Evolutionary conservation across 1,140 invertebrate genomes (phyloP).

Genomic region (Venustaconcha ellipsiformis): DNA sequence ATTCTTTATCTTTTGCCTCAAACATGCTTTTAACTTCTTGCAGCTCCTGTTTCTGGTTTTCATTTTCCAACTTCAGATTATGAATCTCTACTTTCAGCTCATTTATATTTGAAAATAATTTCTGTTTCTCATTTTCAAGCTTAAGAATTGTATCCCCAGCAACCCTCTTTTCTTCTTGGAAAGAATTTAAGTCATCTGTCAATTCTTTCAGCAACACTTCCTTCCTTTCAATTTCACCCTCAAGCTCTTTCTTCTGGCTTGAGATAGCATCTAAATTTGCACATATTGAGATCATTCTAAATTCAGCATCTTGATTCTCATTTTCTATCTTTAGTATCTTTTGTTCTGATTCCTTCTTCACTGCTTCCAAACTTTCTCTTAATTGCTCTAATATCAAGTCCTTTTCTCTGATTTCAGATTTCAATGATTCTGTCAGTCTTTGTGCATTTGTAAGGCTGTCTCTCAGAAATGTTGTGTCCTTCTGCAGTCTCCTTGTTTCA

Average conservation of each 20-base stretch:
- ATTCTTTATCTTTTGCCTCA: too few relatives aligned
- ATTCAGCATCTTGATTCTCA: constrained; percentile 5
- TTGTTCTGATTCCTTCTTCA: constrained; percentile 27
- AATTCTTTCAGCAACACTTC: constrained; percentile 11
- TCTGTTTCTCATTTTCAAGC: constrained; percentile 1
- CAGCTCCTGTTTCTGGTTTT: too few relatives aligned
- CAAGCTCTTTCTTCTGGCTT: constrained; percentile 10
- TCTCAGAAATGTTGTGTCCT: constrained; percentile 27
- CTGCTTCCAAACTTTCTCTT: constrained; percentile 14
- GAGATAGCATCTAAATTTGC: constrained; percentile 7
- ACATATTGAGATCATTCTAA: background rate
- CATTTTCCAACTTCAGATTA: too few relatives aligned
- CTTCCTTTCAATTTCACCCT: constrained; percentile 2
- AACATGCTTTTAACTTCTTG: too few relatives aligned
- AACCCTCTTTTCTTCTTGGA: background rate
- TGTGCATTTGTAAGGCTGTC: constrained; percentile 30
- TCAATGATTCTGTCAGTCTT: constrained; percentile 22
- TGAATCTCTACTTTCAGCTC: too few relatives aligned
- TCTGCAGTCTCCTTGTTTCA: constrained; percentile 12
- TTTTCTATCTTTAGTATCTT: background rate
- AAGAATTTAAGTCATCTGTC: background rate
- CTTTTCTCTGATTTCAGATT: constrained; percentile 29
- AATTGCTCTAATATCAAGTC: constrained; percentile 8
- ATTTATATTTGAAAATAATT: too few relatives aligned
- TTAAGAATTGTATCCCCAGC: background rate